Percentiles rank a stretch among this genome's conserved stretches.
Evolutionary conservation across 2,888 invertebrate genomes (phyloP).

Genomic region (Andrena bucephala): DNA sequence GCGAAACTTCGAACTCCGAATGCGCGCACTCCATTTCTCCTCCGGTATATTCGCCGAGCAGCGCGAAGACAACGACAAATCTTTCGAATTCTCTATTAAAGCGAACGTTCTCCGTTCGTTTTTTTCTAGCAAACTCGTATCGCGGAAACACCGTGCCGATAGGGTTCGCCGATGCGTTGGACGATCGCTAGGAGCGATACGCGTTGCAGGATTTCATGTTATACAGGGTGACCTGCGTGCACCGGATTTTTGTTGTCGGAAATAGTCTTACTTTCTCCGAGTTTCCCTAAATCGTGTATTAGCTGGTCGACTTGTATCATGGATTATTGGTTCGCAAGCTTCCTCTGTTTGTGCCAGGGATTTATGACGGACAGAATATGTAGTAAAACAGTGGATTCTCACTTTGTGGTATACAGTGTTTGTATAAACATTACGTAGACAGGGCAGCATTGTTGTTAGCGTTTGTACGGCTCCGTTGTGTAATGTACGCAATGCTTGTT

Average conservation of each 20-base stretch:
- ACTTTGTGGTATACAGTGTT: constrained; percentile 10
- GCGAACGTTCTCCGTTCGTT: not conserved
- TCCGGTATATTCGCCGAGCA: not conserved
- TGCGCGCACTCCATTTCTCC: not conserved
- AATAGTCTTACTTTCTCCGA: not conserved
- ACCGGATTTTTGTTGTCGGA: not conserved
- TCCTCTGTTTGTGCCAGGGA: not conserved
- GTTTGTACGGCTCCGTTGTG: not conserved
- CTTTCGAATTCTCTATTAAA: not conserved
- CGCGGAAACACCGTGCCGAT: not conserved
- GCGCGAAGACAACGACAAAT: not conserved
- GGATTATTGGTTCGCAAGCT: not conserved
- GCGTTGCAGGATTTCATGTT: not conserved
- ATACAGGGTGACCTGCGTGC: not conserved
- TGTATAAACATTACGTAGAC: not conserved
- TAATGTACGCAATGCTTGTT: not conserved
- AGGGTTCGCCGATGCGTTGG: not conserved
- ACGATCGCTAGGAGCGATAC: not conserved
- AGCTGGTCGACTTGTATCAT: constrained; percentile 11
- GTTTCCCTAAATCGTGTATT: not conserved
- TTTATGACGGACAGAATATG: not conserved
- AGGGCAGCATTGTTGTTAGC: not conserved
- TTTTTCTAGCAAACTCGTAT: not conserved
- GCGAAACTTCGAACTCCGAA: constrained; percentile 65
- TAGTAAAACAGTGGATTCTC: not conserved